Evolutionary conservation across 2,113 vertebrate species (phyloP).

Genomic region (Herpailurus yagouaroundi): DNA sequence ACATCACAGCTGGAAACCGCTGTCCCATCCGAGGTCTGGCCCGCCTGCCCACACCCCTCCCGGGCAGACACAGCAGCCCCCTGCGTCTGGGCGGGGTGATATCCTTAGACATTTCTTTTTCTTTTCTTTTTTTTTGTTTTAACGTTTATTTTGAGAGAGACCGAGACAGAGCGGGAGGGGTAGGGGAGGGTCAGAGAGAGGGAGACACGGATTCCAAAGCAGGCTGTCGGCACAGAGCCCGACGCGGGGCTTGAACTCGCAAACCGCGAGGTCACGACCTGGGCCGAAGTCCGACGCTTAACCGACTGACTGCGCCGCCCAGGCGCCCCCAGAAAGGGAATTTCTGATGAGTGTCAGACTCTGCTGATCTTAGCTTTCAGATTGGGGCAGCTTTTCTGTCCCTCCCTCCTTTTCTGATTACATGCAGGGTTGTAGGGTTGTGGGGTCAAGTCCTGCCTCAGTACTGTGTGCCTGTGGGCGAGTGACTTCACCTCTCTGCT

Average conservation of each 20-base stretch:
- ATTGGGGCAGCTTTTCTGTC: not conserved
- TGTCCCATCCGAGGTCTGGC: not conserved
- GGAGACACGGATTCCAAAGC: too few relatives aligned
- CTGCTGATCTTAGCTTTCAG: not conserved
- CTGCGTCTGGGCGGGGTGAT: not conserved
- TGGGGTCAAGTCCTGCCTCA: not conserved
- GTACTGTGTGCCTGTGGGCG: not conserved
- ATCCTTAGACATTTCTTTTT: not conserved
- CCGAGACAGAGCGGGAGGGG: too few relatives aligned
- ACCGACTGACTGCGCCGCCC: too few relatives aligned
- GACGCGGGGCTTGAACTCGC: too few relatives aligned
- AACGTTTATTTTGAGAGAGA: too few relatives aligned
- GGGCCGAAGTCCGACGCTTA: fast-evolving
- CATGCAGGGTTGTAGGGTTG: too few relatives aligned
- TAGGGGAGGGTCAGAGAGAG: too few relatives aligned
- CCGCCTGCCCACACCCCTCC: too few relatives aligned
- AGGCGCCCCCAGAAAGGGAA: not conserved
- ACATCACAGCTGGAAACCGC: not conserved
- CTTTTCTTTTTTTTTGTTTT: not conserved
- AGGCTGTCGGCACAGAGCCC: too few relatives aligned
- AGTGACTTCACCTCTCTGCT: not conserved
- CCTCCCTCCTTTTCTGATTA: not conserved
- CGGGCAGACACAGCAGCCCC: fast-evolving
- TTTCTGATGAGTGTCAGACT: fast-evolving
- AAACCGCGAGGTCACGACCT: too few relatives aligned